A percentile compares a stretch with the other conserved stretches of the same genome.
Conservation (phyloP, 1,140 invertebrate genomes). For the Idris sp. region DNA sequence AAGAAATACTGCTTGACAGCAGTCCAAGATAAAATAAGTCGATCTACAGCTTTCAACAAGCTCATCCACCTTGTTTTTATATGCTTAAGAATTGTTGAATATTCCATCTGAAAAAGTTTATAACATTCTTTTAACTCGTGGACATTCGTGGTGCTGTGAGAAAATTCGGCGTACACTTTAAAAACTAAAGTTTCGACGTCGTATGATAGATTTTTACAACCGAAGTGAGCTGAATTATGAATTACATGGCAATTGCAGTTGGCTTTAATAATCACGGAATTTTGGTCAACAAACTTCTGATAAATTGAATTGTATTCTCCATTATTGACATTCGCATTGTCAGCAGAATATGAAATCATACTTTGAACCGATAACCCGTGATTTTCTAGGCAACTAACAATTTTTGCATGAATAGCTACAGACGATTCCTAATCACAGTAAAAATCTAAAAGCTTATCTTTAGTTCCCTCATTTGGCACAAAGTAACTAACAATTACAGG, state of each 20-base stretch:
- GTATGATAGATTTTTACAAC: slow-evolving; percentile 13
- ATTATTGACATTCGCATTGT: slow-evolving; percentile 22
- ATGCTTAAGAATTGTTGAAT: slow-evolving; percentile 22
- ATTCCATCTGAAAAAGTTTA: slow-evolving; percentile 35
- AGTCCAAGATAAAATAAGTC: slow-evolving; percentile 28
- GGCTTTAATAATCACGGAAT: slow-evolving; percentile 16
- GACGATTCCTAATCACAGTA: slow-evolving; percentile 33
- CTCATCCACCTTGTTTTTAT: slow-evolving; percentile 27
- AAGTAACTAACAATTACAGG: slow-evolving; percentile 27
- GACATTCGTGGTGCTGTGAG: slow-evolving; percentile 6
- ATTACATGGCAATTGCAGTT: slow-evolving; percentile 39
- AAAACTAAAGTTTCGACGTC: slow-evolving; percentile 20
- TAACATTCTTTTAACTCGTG: slow-evolving; percentile 27
- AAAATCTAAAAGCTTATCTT: slow-evolving; percentile 45
- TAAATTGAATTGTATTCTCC: slow-evolving; percentile 20
- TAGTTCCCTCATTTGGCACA: slow-evolving; percentile 14
- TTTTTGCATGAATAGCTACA: slow-evolving; percentile 24
- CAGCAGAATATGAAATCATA: slow-evolving; percentile 9
- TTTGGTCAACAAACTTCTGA: slow-evolving; percentile 12
- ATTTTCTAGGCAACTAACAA: slow-evolving; percentile 5
- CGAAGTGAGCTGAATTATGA: slow-evolving; percentile 22
- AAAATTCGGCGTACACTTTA: slow-evolving; percentile 31
- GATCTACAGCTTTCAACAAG: slow-evolving; percentile 15
- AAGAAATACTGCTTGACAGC: slow-evolving; percentile 34
- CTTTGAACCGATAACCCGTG: slow-evolving; percentile 7